Evolutionary conservation across 2,888 invertebrate genomes (phyloP).

Genomic region (Synergus umbraculus): DNA sequence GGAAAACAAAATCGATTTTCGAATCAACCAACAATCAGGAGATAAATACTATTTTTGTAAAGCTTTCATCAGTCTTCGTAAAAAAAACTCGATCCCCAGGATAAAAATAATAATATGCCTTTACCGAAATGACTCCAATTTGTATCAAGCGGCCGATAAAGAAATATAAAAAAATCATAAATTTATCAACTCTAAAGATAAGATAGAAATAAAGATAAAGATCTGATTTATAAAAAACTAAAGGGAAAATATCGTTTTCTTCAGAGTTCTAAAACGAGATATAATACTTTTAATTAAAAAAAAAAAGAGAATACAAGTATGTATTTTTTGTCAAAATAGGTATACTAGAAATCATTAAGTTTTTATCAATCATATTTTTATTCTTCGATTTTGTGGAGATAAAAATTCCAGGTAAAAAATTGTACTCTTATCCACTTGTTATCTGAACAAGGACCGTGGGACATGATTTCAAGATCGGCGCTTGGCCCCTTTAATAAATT

Average conservation of each 20-base stretch:
- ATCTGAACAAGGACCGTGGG: conserved; percentile 34
- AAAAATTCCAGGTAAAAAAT: conserved; percentile 15
- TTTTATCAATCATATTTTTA: conserved; percentile 13
- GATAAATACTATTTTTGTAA: conserved; percentile 26
- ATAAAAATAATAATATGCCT: background rate
- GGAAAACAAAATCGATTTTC: conserved; percentile 46
- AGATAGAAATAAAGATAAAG: background rate
- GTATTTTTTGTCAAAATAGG: background rate
- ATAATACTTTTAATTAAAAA: too few relatives aligned
- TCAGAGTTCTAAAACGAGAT: too few relatives aligned
- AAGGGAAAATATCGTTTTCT: background rate
- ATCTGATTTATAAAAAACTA: background rate
- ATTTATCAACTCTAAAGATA: background rate
- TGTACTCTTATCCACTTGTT: conserved; percentile 27
- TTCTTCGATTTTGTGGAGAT: background rate
- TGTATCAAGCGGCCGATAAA: background rate
- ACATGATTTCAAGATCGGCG: conserved; percentile 21
- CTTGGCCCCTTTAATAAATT: conserved; percentile 27
- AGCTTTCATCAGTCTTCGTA: background rate
- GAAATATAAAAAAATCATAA: background rate
- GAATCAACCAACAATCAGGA: conserved; percentile 18
- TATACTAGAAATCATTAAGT: background rate
- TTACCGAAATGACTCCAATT: background rate
- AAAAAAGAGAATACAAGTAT: too few relatives aligned
- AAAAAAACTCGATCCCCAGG: background rate